Evolutionary conservation across 2,797 vertebrate species (phyloP).

Genomic region (Rhinophrynus dorsalis): DNA sequence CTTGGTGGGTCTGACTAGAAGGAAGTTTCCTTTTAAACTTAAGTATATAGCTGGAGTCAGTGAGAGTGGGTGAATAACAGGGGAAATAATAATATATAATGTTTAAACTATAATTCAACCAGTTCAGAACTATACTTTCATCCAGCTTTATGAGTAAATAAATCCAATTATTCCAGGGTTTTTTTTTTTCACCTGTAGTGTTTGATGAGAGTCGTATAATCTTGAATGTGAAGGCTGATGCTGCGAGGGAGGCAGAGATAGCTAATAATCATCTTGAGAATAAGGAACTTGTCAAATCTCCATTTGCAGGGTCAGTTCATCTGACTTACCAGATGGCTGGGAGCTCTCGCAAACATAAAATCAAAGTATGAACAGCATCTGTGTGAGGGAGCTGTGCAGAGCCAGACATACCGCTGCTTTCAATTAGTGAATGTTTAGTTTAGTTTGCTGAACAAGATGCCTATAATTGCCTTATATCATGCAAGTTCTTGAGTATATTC

Average conservation of each 20-base stretch:
- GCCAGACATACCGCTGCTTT: background rate
- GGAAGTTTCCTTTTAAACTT: no score
- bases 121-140: no score
- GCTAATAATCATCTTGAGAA: constrained; percentile 16
- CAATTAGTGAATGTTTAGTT: background rate
- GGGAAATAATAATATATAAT: no score
- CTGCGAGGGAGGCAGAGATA: background rate
- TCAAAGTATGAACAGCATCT: background rate
- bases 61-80: no score
- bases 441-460: background rate
- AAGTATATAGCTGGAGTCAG: no score
- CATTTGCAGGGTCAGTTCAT: constrained; percentile 9
- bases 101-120: no score
- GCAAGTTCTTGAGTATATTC: no score
- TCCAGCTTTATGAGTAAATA: no score
- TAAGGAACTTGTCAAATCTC: background rate
- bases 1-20: no score
- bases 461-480: no score
- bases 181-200: background rate
- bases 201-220: background rate
- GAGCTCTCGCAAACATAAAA: background rate
- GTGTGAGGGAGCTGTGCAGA: background rate
- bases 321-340: constrained; percentile 8
- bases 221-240: background rate
- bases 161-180: background rate